Evolutionary conservation across 1,140 invertebrate species (phyloP).

Genomic region (Paraescarpia echinospica): DNA sequence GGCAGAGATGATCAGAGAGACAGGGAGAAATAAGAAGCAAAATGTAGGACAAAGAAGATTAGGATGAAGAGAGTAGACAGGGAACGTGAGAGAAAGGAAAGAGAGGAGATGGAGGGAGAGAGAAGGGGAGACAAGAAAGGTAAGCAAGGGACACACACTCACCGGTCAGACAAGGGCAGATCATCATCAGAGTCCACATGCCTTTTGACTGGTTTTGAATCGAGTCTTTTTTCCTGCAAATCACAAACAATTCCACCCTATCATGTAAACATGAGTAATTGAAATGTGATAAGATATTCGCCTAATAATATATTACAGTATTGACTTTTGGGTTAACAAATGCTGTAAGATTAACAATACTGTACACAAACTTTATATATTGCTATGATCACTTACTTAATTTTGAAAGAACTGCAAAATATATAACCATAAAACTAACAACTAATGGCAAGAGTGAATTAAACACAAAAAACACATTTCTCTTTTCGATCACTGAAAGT

Average conservation of each 20-base stretch:
- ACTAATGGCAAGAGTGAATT: background rate
- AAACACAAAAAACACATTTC: background rate
- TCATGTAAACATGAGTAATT: background rate
- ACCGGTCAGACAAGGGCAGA: background rate
- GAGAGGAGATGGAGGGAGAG: background rate
- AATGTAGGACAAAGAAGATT: no score
- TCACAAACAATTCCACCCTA: background rate
- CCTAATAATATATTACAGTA: no score
- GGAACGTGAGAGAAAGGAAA: background rate
- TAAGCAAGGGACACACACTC: background rate
- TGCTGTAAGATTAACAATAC: no score
- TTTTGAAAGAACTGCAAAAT: background rate
- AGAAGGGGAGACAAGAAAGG: background rate
- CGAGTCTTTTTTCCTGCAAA: background rate
- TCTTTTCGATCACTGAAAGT: background rate
- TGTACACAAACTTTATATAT: background rate
- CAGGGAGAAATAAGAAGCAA: background rate
- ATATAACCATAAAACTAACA: background rate
- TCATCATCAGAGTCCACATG: background rate
- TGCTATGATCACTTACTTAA: background rate
- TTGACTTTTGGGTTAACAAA: no score
- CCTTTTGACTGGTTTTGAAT: background rate
- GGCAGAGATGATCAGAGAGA: background rate
- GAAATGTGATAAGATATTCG: background rate
- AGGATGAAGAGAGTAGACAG: no score